Base-by-base conservation (phyloP, 2,797 vertebrate species). In the Rhinogobio ventralis region DNA sequence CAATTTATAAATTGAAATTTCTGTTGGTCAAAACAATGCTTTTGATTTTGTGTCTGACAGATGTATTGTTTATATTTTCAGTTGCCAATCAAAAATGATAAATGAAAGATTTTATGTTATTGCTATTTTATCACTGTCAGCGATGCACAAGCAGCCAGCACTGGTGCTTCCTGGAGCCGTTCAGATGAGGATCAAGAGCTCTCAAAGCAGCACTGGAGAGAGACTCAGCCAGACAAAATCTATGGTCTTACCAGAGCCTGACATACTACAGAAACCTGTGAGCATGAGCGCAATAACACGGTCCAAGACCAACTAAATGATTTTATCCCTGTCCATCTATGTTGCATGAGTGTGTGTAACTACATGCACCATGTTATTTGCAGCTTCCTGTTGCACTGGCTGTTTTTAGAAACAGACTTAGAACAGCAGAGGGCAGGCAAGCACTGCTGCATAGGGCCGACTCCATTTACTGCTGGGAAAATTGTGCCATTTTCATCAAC, bases 151-250 rank as follows among this genome's bases (percentile, higher is more conserved):
- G 81, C 90, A 81, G 5, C 82, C 86, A 0, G 75, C 60, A 7
- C 30, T 93, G 87, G 92, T 92, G 90, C 90, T 93, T 85, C 90
- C 94, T 81, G 96, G 94, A 74, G 88, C 91, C 2, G 96, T 98
- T 86, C 96, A 97, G 91, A 93, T 97, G 95, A 96, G 97, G 86
- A 93, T 95, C 62, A 98, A 96, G 92, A 96, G 86, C 90, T 89
- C 90, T 87, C 93, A 92, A 28, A 94, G 91, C 81, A 88, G 19
- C 67, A 91, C 94, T 73, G 95, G 94, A 0, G 97, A 98, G 11
- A 95, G 97, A 46, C 95, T 96, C 79, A 97, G 96, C 88, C 97
- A 99, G 93, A 97, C 96, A 89, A 98, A 96, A 93, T 98, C 97
- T 33, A 96, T 98, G 97, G 95, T 98, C 85, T 93, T 98, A 25